phyloP scores from a whole-genome alignment of 2,797 vertebrate species.

The Anguilla anguilla region DNA sequence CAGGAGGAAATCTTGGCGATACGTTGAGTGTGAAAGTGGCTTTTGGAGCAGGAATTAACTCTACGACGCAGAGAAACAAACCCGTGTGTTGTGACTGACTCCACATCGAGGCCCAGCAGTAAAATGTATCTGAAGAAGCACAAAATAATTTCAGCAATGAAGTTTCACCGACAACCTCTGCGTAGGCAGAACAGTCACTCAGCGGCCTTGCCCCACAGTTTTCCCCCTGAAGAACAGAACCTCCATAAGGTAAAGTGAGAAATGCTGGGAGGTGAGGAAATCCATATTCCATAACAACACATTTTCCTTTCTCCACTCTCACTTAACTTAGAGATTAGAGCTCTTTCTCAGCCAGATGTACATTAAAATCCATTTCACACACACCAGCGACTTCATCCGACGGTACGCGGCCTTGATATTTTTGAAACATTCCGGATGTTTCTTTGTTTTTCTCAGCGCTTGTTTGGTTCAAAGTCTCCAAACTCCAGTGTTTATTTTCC shows the following conservation, averaged over 20 bases:
- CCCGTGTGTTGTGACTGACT: not conserved
- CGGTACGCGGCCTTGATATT: not conserved
- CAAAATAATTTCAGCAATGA: not conserved
- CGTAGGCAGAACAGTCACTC: not conserved
- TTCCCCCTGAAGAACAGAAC: conserved; percentile 4
- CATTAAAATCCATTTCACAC: conserved; percentile 14
- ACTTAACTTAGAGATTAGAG: conserved; percentile 21
- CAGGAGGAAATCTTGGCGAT: not conserved
- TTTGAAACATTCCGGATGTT: not conserved
- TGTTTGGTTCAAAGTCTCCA: not conserved
- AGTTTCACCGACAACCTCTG: conserved; percentile 1
- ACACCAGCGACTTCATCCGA: not conserved
- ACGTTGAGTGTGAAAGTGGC: not conserved
- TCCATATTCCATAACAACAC: conserved; percentile 7
- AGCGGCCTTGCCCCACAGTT: not conserved
- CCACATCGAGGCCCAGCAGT: not conserved
- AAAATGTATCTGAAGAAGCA: conserved; percentile 12
- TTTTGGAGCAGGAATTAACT: not conserved
- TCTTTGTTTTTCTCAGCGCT: not conserved
- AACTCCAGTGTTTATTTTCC: not conserved
- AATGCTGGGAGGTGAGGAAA: not conserved
- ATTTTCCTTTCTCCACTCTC: not conserved
- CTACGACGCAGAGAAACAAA: not conserved
- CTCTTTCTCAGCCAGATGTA: not conserved
- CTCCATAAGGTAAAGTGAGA: conserved; percentile 20